A percentile compares a stretch with the other conserved stretches of the same genome.
phyloP scores from a whole-genome alignment of 2,113 vertebrate species.

The Gallinago paraguaiae region DNA sequence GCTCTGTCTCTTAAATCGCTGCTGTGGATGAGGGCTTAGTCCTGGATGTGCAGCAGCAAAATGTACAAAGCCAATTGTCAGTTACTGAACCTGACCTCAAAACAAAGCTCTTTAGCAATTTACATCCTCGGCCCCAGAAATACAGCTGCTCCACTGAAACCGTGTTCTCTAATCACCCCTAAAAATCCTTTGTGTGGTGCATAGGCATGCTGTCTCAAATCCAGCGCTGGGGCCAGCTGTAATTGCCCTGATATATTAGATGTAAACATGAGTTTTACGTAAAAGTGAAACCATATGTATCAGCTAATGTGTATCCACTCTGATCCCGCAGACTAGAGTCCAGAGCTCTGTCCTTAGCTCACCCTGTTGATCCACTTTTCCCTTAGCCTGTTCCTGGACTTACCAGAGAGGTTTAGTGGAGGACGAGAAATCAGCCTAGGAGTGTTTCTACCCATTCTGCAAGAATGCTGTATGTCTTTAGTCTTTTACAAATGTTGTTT shows the following conservation, averaged over 20 bases:
- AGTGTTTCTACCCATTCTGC: neutral
- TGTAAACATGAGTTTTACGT: neutral
- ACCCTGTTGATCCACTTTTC: conserved; percentile 51
- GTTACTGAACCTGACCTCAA: neutral
- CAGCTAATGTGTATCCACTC: fast-evolving
- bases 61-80: neutral
- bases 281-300: conserved; percentile 41
- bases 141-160: neutral
- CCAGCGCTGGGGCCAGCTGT: neutral
- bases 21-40: neutral
- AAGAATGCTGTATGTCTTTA: neutral
- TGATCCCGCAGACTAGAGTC: neutral
- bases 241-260: neutral
- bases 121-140: neutral
- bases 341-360: conserved; percentile 50
- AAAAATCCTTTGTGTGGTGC: neutral
- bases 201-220: fast-evolving
- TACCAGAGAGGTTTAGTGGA: conserved; percentile 31
- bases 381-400: neutral
- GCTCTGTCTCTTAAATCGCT: neutral
- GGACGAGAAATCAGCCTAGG: neutral
- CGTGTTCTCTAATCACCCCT: neutral
- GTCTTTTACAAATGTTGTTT: conserved; percentile 10
- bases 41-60: fast-evolving
- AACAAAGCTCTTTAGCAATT: neutral